Conservation (phyloP, 2,888 invertebrate genomes). For the Dendrolimus houi region DNA sequence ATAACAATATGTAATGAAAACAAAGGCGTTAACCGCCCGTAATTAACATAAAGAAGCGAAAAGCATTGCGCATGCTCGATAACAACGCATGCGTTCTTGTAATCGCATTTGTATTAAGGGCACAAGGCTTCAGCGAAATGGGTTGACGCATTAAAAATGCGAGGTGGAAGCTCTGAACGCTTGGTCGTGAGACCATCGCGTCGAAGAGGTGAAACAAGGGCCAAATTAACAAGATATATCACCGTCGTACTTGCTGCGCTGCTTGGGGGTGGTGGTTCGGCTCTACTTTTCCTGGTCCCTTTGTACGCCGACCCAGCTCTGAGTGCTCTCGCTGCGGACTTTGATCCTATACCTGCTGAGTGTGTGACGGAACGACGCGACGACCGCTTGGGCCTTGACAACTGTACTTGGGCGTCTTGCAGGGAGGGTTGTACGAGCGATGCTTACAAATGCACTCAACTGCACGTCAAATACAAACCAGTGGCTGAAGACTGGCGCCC, state of each 20-base stretch:
- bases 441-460: constrained; percentile 81
- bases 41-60: neutral
- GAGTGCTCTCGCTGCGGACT: constrained; percentile 83
- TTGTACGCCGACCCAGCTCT: constrained; percentile 70
- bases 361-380: constrained; percentile 84
- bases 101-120: constrained; percentile 16
- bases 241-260: constrained; percentile 61
- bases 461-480: constrained; percentile 79
- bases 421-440: constrained; percentile 89
- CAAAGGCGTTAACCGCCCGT: neutral
- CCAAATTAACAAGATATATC: constrained; percentile 60
- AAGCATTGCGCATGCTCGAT: constrained; percentile 30
- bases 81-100: constrained; percentile 31
- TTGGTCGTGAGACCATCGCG: constrained; percentile 56
- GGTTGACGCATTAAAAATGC: constrained; percentile 69
- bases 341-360: constrained; percentile 83
- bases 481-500: constrained; percentile 69
- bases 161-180: constrained; percentile 67
- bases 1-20: neutral
- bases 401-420: constrained; percentile 88
- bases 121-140: constrained; percentile 39
- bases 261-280: constrained; percentile 63
- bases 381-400: constrained; percentile 83
- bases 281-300: constrained; percentile 66
- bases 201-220: constrained; percentile 56